A percentile compares a stretch with the other conserved stretches of the same genome.
Evolutionary conservation across 2,113 vertebrate genomes (phyloP).

Genomic region (Cebus imitator): DNA sequence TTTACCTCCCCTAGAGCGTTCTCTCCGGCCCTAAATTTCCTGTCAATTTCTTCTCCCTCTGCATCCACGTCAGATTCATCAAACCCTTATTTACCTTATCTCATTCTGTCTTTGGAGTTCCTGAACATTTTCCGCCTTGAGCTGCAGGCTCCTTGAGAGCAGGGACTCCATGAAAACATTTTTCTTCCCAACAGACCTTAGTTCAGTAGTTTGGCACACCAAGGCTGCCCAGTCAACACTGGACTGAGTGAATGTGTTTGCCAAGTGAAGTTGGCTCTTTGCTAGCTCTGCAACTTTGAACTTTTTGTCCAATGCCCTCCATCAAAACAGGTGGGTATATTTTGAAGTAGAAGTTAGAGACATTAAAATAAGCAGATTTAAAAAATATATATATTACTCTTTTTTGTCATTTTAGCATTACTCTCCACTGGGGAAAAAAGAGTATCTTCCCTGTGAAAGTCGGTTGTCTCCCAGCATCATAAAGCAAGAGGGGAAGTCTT

Average conservation of each 20-base stretch:
- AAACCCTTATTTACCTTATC: neutral
- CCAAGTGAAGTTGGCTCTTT: neutral
- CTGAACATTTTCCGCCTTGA: neutral
- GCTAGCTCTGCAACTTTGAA: neutral
- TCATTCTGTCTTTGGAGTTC: neutral
- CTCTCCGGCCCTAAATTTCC: neutral
- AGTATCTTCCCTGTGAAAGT: neutral
- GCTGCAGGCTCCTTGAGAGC: neutral
- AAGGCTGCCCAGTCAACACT: neutral
- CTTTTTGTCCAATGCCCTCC: neutral
- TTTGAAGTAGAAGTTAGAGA: neutral
- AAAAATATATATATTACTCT: neutral
- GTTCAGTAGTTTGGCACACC: neutral
- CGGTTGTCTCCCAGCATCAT: too few species aligned
- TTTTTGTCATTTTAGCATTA: neutral
- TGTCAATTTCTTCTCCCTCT: neutral
- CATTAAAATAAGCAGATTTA: neutral
- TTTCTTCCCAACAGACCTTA: neutral
- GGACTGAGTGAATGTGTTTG: neutral
- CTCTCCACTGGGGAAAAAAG: neutral
- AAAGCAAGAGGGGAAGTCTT: neutral
- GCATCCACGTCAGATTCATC: neutral
- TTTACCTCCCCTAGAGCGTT: neutral
- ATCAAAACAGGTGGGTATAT: neutral
- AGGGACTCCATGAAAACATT: accelerated